Evolutionary conservation across 2,797 vertebrate genomes (phyloP).

Genomic region (Vultur gryphus): DNA sequence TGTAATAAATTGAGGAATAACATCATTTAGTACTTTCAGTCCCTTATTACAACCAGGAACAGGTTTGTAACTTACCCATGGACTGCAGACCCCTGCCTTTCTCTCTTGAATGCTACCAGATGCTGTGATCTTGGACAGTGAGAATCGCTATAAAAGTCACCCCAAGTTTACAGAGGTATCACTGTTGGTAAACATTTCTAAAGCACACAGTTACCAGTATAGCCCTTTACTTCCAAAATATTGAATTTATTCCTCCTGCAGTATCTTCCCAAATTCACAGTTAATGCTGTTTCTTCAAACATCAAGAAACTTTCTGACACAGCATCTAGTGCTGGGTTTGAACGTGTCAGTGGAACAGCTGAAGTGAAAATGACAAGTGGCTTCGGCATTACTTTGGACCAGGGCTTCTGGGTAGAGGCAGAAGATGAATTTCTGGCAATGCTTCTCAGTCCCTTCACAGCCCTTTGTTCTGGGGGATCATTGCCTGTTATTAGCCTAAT

Average conservation of each 20-base stretch:
- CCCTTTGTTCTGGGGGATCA: conserved; percentile 1
- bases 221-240: background rate
- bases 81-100: background rate
- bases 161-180: background rate
- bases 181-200: background rate
- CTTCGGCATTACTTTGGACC: background rate
- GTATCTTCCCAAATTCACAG: background rate
- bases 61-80: background rate
- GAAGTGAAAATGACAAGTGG: conserved; percentile 19
- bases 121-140: background rate
- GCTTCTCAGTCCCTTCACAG: background rate
- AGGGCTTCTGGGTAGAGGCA: background rate
- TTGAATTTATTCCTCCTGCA: background rate
- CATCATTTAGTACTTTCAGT: background rate
- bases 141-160: background rate
- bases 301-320: background rate
- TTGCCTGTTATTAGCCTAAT: conserved; percentile 39
- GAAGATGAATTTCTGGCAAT: conserved; percentile 25
- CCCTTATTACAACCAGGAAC: background rate
- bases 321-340: background rate
- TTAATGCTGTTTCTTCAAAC: background rate
- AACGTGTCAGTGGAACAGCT: background rate
- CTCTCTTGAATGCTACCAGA: background rate
- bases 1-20: background rate
- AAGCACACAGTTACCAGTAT: background rate